Percentiles rank a stretch among this genome's conserved stretches.
Conservation (phyloP, 1,140 invertebrate species). For the Diorhabda elongata region DNA sequence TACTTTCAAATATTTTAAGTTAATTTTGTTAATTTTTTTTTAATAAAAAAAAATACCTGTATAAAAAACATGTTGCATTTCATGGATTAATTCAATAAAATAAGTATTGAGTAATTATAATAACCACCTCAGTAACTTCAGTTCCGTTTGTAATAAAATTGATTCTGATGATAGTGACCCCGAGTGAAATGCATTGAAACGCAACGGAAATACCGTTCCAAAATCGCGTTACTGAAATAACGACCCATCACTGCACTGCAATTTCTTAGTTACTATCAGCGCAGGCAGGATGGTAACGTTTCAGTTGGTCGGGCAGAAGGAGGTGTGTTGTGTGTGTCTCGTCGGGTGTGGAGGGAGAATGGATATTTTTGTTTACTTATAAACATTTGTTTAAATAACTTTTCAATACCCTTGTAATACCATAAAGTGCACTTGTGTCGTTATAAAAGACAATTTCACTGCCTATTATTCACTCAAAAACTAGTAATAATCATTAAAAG, state of each 20-base stretch:
- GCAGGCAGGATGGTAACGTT: background rate
- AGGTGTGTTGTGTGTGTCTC: background rate
- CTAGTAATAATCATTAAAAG: background rate
- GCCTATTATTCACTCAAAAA: background rate
- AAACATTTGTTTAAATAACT: slow-evolving; percentile 1
- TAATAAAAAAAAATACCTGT: no score
- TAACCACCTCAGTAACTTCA: no score
- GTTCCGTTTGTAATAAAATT: no score
- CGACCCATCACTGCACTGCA: background rate
- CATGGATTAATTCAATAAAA: no score
- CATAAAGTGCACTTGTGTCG: slow-evolving; percentile 1
- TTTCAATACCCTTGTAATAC: slow-evolving; percentile 2
- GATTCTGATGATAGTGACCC: no score
- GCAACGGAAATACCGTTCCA: background rate
- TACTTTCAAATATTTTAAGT: no score
- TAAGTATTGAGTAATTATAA: no score
- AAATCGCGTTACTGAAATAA: background rate
- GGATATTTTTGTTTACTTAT: background rate
- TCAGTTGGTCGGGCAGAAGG: background rate
- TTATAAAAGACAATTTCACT: background rate
- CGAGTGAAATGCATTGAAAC: background rate
- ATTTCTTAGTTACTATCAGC: background rate
- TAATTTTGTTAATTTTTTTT: no score
- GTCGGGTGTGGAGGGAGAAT: slow-evolving; percentile 1
- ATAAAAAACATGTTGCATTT: no score